These are phyloP conservation scores for Chelonus insularis DNA, from an alignment of 1,140 invertebrate species.

Conservation along the genomic window DNA sequence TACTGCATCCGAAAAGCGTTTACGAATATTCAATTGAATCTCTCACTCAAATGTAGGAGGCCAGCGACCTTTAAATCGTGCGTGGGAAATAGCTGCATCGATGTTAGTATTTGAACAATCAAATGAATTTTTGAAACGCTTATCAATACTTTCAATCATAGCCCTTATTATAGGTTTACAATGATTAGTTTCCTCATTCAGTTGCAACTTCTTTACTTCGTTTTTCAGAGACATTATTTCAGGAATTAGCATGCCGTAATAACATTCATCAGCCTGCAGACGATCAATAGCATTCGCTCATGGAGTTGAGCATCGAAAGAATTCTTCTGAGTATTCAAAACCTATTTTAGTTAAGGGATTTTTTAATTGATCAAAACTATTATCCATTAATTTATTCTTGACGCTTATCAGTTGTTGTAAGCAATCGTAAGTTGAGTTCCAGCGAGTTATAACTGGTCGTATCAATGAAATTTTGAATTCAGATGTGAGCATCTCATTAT, in stretches of 20 bases:
- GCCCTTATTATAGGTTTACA: not conserved
- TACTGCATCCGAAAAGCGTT: not conserved
- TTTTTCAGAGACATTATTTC: constrained; percentile 10
- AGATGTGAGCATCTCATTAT: constrained; percentile 27
- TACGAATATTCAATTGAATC: not conserved
- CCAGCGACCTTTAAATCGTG: constrained; percentile 19
- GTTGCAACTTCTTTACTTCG: not conserved
- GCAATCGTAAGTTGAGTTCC: constrained; percentile 33
- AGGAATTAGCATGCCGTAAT: constrained; percentile 26
- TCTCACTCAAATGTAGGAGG: not conserved
- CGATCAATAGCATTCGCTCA: constrained; percentile 24
- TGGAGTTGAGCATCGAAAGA: constrained; percentile 1
- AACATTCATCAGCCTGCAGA: constrained; percentile 19
- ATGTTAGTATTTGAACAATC: not conserved
- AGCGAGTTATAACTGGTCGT: constrained; percentile 30
- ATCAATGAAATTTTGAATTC: constrained; percentile 21
- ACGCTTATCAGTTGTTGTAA: constrained; percentile 20
- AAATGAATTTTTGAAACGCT: constrained; percentile 3
- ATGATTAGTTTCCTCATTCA: not conserved
- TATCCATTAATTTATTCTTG: constrained; percentile 6
- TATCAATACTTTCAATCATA: not conserved
- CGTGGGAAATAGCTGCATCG: constrained; percentile 10
- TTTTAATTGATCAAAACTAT: not conserved
- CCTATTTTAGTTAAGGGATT: not conserved
- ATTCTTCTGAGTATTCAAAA: constrained; percentile 25